Base-by-base conservation (phyloP, 1,140 invertebrate genomes). In the Atta texana region DNA sequence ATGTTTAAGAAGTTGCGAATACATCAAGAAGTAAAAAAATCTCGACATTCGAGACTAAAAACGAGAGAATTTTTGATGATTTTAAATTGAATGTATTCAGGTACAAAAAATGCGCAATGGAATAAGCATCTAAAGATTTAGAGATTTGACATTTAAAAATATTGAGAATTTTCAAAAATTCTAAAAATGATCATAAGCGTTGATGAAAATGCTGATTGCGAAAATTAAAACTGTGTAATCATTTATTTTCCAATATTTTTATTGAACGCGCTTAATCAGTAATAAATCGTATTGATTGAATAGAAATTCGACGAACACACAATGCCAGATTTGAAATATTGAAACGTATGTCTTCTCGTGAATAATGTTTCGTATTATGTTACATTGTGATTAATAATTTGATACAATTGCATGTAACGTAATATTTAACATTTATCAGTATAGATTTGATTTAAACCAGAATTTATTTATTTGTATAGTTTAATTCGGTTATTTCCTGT, bases 371-470 rank as follows among this genome's bases (percentile, higher is more conserved):
- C 63, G 55, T 64, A 75, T 84, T 57, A 24, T 51, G 24, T 84
- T 75, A 61, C 57, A 8, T 21, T 63, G 49, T 59, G 39, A 84
- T 84, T 61, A 84, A 84, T 72, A 84, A 80, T 80, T 80, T 55
- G 63, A 80, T 81, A 81, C 77, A 81, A 81, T 39, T 81, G 77
- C 77, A n/a, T 69, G 77, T 69, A 81, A 81, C 51, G 28, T 81
- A 69, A 81, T 81, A 81, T 81, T 81, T 69, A 81, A 75, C 81
- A 84, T 84, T 72, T 53, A 75, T 74, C 69, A 49, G 28, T 63
- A 28, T 51, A 64, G 44, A 2, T 39, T 34, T 12, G 31, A 14
- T 44, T 53, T 34, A 51, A 66, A 68, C n/a, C 49, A 64, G 24
- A 57, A 69, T 81, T 81, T 81, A 81, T 81, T 81, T 44, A 69